Conservation (phyloP, 2,113 vertebrate genomes). For the Myotis lucifugus region DNA sequence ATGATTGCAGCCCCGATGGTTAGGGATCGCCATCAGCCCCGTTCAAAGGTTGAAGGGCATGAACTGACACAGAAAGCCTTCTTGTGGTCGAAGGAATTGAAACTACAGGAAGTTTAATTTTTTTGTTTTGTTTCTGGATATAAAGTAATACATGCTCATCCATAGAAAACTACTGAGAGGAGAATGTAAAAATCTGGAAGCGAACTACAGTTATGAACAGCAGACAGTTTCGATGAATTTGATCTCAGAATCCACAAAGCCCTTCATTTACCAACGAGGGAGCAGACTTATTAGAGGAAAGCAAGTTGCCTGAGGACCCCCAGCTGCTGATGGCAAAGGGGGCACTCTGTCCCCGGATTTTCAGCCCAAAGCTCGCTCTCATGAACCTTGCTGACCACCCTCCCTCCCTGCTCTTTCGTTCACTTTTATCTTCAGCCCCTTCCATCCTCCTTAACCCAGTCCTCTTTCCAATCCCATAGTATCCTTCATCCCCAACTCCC, state of each 20-base stretch:
- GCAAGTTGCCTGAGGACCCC: background rate
- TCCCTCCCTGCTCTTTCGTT: background rate
- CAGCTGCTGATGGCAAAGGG: background rate
- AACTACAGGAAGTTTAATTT: background rate
- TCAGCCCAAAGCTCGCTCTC: background rate
- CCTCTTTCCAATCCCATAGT: background rate
- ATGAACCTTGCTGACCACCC: background rate
- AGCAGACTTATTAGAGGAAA: background rate
- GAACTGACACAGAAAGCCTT: background rate
- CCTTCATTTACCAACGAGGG: constrained; percentile 32
- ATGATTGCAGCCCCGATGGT: background rate
- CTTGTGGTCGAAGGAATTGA: background rate
- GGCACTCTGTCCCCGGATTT: background rate
- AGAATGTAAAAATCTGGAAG: background rate
- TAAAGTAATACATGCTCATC: background rate
- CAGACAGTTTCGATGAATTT: constrained; percentile 14
- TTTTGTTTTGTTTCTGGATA: background rate
- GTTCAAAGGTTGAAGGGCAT: background rate
- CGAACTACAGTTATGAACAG: background rate
- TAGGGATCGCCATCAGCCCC: background rate
- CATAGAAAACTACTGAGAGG: background rate
- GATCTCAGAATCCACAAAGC: background rate
- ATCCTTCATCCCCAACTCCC: background rate
- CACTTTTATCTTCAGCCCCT: background rate
- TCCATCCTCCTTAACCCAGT: background rate